Base-by-base conservation (phyloP, 2,113 vertebrate species). In the Elanus axillaris region DNA sequence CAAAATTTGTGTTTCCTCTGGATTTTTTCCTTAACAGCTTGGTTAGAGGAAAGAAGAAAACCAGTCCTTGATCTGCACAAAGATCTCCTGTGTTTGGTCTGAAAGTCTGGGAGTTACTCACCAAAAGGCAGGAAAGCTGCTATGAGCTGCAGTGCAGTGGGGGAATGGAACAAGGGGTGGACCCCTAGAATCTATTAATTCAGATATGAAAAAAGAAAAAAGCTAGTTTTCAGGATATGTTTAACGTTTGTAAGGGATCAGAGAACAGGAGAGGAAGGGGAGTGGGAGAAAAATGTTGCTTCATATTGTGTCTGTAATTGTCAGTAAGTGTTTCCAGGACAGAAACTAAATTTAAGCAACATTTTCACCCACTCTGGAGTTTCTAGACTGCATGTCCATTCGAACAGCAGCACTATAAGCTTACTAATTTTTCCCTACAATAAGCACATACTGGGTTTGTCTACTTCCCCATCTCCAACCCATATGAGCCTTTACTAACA, bases 281-380 rank as follows among this genome's bases (percentile, higher is more conserved):
- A 94, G 55, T 55, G 68, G 47, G 68, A 79, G n/a, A 69, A 93
- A 87, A 87, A 79, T 59, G 86, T 90, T 96, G 86, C 80, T 96
- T 89, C 11, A 2, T 89, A 69, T 74, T 3, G 11, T 43, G 14
- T 52, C 45, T 31, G 31, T 58, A 93, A 94, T 21, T 21, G 16
- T n/a, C 3, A 0, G 7, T 43, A 48, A 43, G 31, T 11, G 45
- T 40, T 80, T 84, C 27, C 73, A 92, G 50, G 58, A 7, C 88
- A 73, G 66, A 79, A 93, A 85, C 53, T 48, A 75, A 84, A 78
- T 71, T 79, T 15, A 81, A 93, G 71, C 80, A 93, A 89, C 73
- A 85, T 89, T 87, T 90, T 91, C 60, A 77, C 22, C 73, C 86
- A 73, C 74, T 79, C 40, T 75, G 83, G 89, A 91, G 80, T 87